Conservation (phyloP, 2,888 invertebrate genomes). For the Drosophila pseudotakahashii region DNA sequence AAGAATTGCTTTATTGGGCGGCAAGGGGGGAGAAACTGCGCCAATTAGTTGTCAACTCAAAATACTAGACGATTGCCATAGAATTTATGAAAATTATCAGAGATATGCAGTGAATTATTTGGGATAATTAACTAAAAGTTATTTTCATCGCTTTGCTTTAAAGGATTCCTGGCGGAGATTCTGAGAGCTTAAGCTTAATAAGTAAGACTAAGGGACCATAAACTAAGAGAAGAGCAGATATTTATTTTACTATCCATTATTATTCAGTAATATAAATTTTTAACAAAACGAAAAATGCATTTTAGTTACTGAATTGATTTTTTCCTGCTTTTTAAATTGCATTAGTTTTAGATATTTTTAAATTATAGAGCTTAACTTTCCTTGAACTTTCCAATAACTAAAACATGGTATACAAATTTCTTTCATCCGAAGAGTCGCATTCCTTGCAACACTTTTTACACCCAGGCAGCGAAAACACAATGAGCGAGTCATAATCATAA, state of each 20-base stretch:
- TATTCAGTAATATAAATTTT: no score
- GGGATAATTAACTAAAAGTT: constrained; percentile 45
- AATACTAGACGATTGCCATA: constrained; percentile 39
- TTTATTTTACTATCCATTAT: no score
- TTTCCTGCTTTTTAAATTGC: no score
- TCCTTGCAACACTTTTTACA: constrained; percentile 56
- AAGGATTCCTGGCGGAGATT: not conserved
- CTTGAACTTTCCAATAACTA: not conserved
- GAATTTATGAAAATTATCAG: constrained; percentile 73
- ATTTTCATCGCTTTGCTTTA: constrained; percentile 28
- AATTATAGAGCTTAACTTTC: no score
- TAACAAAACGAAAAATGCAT: no score
- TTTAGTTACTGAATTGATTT: no score
- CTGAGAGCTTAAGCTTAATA: not conserved
- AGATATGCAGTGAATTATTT: constrained; percentile 53
- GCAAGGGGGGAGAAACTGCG: constrained; percentile 25
- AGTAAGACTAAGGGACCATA: not conserved
- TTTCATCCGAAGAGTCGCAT: constrained; percentile 16
- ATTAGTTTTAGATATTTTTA: no score
- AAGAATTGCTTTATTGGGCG: constrained; percentile 65
- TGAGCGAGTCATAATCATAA: constrained; percentile 71
- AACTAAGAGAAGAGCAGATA: not conserved
- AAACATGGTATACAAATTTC: constrained; percentile 5
- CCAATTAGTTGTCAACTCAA: constrained; percentile 63
- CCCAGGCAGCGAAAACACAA: constrained; percentile 21